phyloP scores from a whole-genome alignment of 2,113 vertebrate genomes.

The Sterrhoptilus dennistouni region DNA sequence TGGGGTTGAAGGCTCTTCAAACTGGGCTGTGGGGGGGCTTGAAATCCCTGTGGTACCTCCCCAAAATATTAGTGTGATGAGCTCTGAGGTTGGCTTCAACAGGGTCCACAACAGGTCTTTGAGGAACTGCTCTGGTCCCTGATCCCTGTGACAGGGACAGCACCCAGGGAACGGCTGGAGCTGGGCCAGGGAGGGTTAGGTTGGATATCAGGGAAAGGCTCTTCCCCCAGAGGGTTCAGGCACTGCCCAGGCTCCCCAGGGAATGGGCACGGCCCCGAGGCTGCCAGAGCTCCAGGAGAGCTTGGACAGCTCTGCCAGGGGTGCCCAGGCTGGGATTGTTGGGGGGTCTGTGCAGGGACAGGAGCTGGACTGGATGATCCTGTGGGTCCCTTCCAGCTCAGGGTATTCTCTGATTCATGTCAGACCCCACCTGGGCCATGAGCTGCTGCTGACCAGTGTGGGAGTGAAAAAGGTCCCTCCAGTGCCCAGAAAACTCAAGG shows the following conservation, averaged over 20 bases:
- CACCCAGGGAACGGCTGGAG: accelerated
- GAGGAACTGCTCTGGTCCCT: not conserved
- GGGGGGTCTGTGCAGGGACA: not conserved
- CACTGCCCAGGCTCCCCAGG: not conserved
- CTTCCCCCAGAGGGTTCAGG: not conserved
- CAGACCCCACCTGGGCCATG: not conserved
- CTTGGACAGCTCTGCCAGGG: not conserved
- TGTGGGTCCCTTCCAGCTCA: accelerated
- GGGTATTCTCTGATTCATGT: accelerated
- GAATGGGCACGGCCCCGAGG: not conserved
- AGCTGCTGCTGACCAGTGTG: not conserved
- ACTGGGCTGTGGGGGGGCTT: not conserved
- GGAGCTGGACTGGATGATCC: accelerated
- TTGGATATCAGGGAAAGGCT: accelerated
- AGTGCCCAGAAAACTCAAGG: not conserved
- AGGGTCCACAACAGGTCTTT: not conserved
- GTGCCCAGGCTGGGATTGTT: not conserved
- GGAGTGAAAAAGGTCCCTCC: not conserved
- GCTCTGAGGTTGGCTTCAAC: not conserved
- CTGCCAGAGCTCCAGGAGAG: not conserved
- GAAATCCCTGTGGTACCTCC: not conserved
- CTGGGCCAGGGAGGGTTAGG: accelerated
- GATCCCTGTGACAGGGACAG: not conserved
- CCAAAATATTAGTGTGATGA: not conserved
- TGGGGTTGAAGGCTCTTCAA: not conserved